These are phyloP conservation scores for Nycteola revayana DNA, from an alignment of 2,888 invertebrate species.

Conservation along the genomic window DNA sequence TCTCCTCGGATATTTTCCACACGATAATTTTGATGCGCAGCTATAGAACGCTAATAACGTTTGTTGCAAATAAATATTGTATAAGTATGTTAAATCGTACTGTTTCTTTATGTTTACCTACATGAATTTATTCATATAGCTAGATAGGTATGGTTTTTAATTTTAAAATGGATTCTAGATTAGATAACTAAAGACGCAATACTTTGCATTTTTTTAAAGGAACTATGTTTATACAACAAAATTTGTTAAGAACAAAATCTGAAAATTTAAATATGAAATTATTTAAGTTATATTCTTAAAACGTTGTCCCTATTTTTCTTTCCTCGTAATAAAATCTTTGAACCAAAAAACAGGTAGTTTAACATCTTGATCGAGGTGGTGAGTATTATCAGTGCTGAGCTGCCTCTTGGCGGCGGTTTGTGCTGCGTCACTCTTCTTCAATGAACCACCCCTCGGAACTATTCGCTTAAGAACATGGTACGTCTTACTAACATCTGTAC, in stretches of 20 bases:
- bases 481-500: constrained; percentile 16
- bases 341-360: constrained; percentile 53
- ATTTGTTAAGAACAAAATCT: too few relatives aligned
- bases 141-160: too few relatives aligned
- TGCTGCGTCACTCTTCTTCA: constrained; percentile 26
- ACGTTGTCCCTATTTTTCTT: neutral
- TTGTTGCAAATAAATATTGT: constrained; percentile 44
- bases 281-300: neutral
- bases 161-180: too few relatives aligned
- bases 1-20: constrained; percentile 77
- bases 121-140: too few relatives aligned
- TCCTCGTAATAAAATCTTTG: constrained; percentile 33
- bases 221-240: too few relatives aligned
- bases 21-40: constrained; percentile 76
- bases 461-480: constrained; percentile 10
- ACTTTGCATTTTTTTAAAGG: too few relatives aligned
- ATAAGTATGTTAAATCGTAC: constrained; percentile 5
- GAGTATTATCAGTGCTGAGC: constrained; percentile 40
- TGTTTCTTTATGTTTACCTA: constrained; percentile 9
- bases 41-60: constrained; percentile 64
- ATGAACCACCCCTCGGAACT: constrained; percentile 30
- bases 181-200: too few relatives aligned
- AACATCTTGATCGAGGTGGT: constrained; percentile 62
- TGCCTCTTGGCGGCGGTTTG: constrained; percentile 47
- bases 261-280: neutral